These are phyloP conservation scores for Ips nitidus DNA, from an alignment of 1,140 invertebrate genomes.

Conservation along the genomic window DNA sequence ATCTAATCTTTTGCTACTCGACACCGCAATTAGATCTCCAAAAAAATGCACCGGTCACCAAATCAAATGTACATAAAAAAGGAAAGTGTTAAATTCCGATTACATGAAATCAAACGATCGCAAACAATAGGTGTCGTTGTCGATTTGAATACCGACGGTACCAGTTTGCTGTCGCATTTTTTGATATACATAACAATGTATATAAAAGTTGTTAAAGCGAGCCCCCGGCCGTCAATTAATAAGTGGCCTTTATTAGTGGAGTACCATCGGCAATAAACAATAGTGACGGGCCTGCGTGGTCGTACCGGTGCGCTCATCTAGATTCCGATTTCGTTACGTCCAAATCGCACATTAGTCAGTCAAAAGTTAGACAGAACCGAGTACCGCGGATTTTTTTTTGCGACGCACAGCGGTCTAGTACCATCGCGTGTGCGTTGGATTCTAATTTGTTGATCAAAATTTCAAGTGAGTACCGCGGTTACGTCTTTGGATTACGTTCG, in stretches of 20 bases:
- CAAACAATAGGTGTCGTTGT: background rate
- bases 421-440: background rate
- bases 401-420: constrained; percentile 6
- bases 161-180: background rate
- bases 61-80: no score
- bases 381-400: constrained; percentile 1
- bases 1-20: no score
- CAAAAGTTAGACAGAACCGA: background rate
- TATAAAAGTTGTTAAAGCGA: no score
- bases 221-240: constrained; percentile 1
- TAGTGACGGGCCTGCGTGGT: constrained; percentile 22
- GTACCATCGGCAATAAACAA: constrained; percentile 25
- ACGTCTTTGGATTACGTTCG: no score
- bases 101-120: background rate
- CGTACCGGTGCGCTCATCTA: constrained; percentile 13
- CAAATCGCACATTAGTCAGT: constrained; percentile 18
- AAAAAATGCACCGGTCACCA: no score
- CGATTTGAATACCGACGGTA: background rate
- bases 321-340: constrained; percentile 25
- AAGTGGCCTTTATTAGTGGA: constrained; percentile 6
- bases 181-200: no score
- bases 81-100: no score
- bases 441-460: background rate
- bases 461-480: no score
- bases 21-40: no score